Percentiles rank a stretch among this genome's conserved stretches.
phyloP scores from a whole-genome alignment of 2,888 invertebrate species.

The Troglohyphantes excavatus region DNA sequence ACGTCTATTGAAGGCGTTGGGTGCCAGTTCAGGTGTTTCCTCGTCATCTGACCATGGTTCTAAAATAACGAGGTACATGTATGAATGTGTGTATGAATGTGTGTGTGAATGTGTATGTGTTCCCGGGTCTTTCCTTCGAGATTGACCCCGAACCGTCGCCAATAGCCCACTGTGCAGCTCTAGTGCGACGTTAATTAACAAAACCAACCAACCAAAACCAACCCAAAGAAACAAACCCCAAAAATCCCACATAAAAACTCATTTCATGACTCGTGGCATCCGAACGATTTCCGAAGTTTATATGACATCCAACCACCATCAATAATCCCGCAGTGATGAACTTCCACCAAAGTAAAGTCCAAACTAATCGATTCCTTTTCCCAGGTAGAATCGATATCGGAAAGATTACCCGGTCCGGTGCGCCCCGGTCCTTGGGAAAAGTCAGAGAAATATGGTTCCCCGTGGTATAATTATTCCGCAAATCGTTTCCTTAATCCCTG shows the following conservation, averaged over 20 bases:
- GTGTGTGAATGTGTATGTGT: no score
- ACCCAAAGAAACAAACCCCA: neutral
- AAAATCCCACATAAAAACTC: slow-evolving; percentile 1
- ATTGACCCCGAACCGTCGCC: no score
- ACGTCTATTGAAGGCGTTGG: no score
- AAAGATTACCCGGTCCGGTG: slow-evolving; percentile 29
- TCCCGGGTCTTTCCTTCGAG: no score
- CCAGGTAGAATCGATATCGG: slow-evolving; percentile 45
- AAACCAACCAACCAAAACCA: neutral
- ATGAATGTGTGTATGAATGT: no score
- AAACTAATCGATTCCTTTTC: slow-evolving; percentile 42
- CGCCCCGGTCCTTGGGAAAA: slow-evolving; percentile 31
- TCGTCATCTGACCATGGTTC: no score
- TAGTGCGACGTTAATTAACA: neutral
- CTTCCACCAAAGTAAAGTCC: slow-evolving; percentile 29
- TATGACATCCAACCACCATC: slow-evolving; percentile 7
- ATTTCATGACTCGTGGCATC: neutral
- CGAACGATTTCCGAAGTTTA: slow-evolving; percentile 55
- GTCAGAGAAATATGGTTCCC: slow-evolving; percentile 58
- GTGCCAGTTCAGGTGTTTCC: no score
- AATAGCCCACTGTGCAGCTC: no score
- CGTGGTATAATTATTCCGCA: slow-evolving; percentile 32
- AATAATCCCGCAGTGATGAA: slow-evolving; percentile 40
- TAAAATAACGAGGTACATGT: no score
- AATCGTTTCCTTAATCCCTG: slow-evolving; percentile 46